phyloP scores from a whole-genome alignment of 2,888 invertebrate species.

The Cremastobaeus sp. region DNA sequence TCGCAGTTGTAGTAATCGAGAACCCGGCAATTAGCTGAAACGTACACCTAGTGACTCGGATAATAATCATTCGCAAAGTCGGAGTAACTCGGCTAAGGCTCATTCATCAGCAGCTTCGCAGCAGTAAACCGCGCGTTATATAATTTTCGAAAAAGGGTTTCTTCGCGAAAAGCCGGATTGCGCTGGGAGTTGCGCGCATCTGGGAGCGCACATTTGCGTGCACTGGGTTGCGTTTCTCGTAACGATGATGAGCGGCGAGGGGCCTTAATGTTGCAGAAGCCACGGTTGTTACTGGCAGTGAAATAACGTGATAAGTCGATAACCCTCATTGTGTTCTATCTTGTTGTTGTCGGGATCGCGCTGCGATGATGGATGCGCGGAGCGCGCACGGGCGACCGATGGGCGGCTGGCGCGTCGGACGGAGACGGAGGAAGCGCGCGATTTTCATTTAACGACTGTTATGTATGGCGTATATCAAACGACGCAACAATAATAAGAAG shows the following conservation, averaged over 20 bases:
- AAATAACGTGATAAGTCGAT: constrained; percentile 31
- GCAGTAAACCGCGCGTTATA: too few species aligned
- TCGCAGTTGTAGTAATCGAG: too few species aligned
- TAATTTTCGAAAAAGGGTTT: too few species aligned
- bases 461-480: constrained; percentile 42
- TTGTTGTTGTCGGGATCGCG: constrained; percentile 47
- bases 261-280: constrained; percentile 17
- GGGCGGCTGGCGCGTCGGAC: constrained; percentile 34
- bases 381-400: constrained; percentile 44
- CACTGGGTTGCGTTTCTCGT: neutral
- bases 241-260: too few species aligned
- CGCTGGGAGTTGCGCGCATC: constrained; percentile 1
- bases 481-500: constrained; percentile 51
- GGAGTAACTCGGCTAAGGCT: too few species aligned
- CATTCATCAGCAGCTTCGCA: too few species aligned
- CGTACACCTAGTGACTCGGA: too few species aligned
- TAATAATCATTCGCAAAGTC: too few species aligned
- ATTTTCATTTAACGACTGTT: constrained; percentile 56
- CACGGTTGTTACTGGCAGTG: constrained; percentile 4
- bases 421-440: constrained; percentile 41
- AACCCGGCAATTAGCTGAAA: too few species aligned
- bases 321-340: constrained; percentile 30
- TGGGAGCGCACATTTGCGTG: neutral
- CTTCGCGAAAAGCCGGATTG: too few species aligned
- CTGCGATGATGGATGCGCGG: constrained; percentile 25